Percentiles rank a stretch among this genome's conserved stretches.
Conservation (phyloP, 2,113 vertebrate species). For the Chaetura pelagica region DNA sequence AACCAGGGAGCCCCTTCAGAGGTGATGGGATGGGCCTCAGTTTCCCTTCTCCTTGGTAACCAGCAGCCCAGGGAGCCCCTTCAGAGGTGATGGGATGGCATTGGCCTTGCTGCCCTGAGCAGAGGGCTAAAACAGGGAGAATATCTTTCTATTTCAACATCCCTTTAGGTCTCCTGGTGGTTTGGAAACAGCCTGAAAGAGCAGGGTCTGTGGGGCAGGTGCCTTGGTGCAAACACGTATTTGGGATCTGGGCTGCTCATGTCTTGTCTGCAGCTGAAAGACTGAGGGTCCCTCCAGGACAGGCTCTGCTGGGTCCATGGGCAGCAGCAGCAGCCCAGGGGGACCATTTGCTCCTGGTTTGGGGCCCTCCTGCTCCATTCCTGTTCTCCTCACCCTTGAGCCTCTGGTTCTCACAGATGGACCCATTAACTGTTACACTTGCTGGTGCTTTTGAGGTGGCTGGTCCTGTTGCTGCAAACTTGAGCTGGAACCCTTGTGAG, state of each 20-base stretch:
- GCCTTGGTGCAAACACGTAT: background rate
- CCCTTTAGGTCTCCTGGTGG: background rate
- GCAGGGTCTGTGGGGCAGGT: accelerated
- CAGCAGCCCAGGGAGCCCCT: too few species aligned
- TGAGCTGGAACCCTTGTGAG: background rate
- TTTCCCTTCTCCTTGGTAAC: too few species aligned
- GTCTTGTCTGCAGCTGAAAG: background rate
- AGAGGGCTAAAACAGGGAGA: background rate
- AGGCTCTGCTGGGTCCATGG: accelerated
- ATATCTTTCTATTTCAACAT: accelerated
- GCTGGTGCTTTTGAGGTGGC: background rate
- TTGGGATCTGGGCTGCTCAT: background rate
- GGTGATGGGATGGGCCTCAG: background rate
- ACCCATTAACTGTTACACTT: background rate
- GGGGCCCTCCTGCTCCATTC: background rate
- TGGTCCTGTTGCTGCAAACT: background rate
- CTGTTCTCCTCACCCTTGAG: background rate
- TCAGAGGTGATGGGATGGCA: background rate
- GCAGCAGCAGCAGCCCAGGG: background rate
- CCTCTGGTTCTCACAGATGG: background rate
- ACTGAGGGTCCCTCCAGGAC: accelerated
- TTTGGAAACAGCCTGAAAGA: background rate
- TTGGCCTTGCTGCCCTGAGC: background rate
- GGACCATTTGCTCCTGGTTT: accelerated
- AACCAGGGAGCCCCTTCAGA: background rate